Percentiles rank a stretch among this genome's conserved stretches.
Conservation (phyloP, 2,888 invertebrate genomes). For the Biston stratarius region DNA sequence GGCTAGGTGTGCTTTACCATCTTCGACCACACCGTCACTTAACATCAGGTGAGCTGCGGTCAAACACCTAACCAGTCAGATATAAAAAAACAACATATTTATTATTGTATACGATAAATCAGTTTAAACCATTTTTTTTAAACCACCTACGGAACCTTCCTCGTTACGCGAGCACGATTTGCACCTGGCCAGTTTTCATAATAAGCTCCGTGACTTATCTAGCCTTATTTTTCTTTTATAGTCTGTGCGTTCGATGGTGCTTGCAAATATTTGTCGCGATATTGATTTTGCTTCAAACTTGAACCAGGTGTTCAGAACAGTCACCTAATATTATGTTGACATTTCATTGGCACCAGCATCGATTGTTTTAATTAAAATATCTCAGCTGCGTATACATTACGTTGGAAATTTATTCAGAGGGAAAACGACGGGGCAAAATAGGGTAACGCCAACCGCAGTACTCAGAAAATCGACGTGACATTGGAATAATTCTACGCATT, state of each 20-base stretch:
- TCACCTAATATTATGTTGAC: conserved; percentile 73
- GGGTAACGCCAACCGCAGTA: conserved; percentile 5
- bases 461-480: conserved; percentile 11
- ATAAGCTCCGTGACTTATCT: no score
- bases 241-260: not conserved
- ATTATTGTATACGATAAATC: no score
- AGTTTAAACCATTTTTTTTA: no score
- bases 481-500: conserved; percentile 20
- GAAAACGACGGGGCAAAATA: conserved; percentile 5
- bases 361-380: conserved; percentile 71
- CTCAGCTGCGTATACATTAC: conserved; percentile 44
- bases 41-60: no score
- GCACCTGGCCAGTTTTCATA: no score
- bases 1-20: no score
- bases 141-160: no score
- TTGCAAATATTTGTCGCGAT: conserved; percentile 44
- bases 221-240: not conserved
- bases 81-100: no score
- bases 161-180: no score
- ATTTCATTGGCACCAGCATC: conserved; percentile 67
- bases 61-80: no score
- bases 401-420: conserved; percentile 16
- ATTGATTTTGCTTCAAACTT: conserved; percentile 69
- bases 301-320: conserved; percentile 69
- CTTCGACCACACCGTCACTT: no score